These are phyloP conservation scores for Myxocyprinus asiaticus DNA, from an alignment of 2,113 vertebrate species.

Conservation along the genomic window DNA sequence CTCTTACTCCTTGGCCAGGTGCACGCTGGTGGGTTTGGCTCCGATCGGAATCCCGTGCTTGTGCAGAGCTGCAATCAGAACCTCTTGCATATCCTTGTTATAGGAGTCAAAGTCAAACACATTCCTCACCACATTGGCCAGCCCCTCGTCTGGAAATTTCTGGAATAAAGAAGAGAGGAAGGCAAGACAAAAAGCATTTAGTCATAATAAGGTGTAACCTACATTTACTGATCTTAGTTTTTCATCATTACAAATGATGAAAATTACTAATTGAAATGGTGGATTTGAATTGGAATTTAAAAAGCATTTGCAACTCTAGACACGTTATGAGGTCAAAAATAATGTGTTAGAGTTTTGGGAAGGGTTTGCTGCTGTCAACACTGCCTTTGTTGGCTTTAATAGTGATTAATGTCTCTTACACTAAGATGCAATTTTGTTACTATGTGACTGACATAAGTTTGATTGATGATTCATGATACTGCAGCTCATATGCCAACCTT, in stretches of 20 bases:
- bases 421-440: conserved; percentile 19
- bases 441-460: conserved; percentile 14
- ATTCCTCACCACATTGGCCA: conserved; percentile 90
- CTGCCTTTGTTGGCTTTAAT: not conserved
- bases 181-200: no score
- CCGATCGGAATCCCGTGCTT: conserved; percentile 94
- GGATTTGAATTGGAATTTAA: no score
- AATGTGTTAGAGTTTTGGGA: not conserved
- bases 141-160: conserved; percentile 93
- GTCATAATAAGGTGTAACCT: no score
- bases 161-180: conserved; percentile 58
- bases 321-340: not conserved
- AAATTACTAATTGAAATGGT: no score
- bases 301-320: no score
- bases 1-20: conserved; percentile 98
- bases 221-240: no score
- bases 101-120: conserved; percentile 99
- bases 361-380: conserved; percentile 30
- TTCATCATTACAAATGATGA: no score
- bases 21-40: conserved; percentile 86
- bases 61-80: conserved; percentile 86
- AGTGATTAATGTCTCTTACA: conserved; percentile 36
- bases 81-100: conserved; percentile 88
- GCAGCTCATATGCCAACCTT: no score
- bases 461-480: no score